Conservation (phyloP, 2,797 vertebrate genomes). For the Neosilurus hyrtlii region DNA sequence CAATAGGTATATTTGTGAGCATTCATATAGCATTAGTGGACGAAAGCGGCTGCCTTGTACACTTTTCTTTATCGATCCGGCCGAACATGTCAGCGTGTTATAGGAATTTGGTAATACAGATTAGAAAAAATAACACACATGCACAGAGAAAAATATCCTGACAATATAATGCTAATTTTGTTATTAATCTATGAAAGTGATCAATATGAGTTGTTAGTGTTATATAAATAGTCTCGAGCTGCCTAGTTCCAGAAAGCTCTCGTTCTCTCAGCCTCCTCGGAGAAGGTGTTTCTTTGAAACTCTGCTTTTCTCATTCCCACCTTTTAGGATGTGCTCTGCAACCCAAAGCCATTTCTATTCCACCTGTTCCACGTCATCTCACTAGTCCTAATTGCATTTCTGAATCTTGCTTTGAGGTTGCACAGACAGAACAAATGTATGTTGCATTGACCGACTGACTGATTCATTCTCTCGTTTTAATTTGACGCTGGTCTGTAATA, state of each 20-base stretch:
- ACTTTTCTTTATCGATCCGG: not conserved
- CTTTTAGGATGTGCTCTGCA: constrained; percentile 10
- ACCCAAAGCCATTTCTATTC: not conserved
- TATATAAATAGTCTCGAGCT: not conserved
- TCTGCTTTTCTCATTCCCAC: not conserved
- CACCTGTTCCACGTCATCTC: constrained; percentile 12
- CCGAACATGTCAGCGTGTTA: not conserved
- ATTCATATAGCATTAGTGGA: not conserved
- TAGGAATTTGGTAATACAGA: not conserved
- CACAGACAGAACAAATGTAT: not conserved
- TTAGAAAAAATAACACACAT: not conserved
- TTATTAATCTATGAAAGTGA: not conserved
- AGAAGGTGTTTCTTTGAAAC: not conserved
- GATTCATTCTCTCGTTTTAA: not conserved
- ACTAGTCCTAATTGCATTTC: constrained; percentile 9
- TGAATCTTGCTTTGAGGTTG: not conserved
- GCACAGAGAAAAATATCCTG: not conserved
- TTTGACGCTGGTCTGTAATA: constrained; percentile 2
- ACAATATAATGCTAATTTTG: not conserved
- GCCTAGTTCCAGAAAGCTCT: not conserved
- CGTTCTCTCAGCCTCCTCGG: not conserved
- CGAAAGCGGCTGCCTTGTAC: not conserved
- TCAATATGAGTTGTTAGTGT: not conserved
- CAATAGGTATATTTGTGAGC: constrained; percentile 2
- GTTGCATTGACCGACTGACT: not conserved